These are phyloP conservation scores for Erethizon dorsatum DNA, from an alignment of 2,797 vertebrate species.

Conservation along the genomic window DNA sequence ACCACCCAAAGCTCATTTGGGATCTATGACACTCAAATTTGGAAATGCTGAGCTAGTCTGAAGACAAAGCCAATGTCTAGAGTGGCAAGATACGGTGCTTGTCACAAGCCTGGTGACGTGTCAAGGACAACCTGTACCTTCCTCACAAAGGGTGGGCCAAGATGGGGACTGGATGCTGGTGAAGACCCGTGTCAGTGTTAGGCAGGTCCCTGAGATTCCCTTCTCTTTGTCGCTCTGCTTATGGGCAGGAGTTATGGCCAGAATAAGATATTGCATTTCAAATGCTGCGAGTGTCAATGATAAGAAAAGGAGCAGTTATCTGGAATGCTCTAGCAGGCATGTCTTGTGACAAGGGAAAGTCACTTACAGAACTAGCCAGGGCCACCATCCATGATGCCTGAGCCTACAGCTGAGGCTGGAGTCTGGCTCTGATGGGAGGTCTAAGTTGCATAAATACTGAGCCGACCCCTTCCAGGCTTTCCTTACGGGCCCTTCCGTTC, in stretches of 20 bases:
- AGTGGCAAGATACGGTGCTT: neutral
- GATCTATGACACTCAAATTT: neutral
- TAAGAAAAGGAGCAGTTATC: neutral
- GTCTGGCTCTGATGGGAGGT: neutral
- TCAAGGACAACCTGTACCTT: neutral
- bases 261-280: neutral
- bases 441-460: neutral
- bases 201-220: neutral
- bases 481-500: neutral
- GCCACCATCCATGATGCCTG: neutral
- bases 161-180: neutral
- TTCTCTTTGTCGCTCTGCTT: neutral
- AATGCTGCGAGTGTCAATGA: neutral
- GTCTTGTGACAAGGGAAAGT: neutral
- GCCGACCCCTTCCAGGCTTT: neutral
- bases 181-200: neutral
- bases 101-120: neutral
- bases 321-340: neutral
- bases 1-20: neutral
- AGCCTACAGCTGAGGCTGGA: neutral
- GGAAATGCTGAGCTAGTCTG: neutral
- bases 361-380: neutral
- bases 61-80: neutral
- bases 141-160: neutral
- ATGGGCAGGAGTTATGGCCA: neutral